Evolutionary conservation across 2,888 invertebrate species (phyloP), one percentile per base, ranked within the genome.

Genomic region (Tetropium fuscum): DNA sequence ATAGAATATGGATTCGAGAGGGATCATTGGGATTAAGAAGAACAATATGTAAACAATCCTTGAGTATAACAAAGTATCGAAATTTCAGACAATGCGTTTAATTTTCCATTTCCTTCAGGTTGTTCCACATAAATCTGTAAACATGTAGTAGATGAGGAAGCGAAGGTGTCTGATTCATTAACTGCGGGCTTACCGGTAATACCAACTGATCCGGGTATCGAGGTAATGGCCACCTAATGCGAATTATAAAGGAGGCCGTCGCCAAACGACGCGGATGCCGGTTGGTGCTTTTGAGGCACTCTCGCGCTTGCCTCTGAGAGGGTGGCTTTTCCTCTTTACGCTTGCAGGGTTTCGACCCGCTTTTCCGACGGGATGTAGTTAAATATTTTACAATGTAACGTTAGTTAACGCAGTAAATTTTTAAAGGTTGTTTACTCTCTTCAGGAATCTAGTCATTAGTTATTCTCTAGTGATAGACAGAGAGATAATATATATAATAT

Each of bases 141-240:
- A 61, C 49, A 40, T 34, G 22, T 10, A 27, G 44, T 27, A 51
- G 36, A 51, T 51, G 49, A 51, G 49, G 68, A 68, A 63, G 60
- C 59, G 64, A 66, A 67, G 67, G 68, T 66, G 71, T 71, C 73
- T 77, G 77, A 79, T 78, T 78, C 78, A 79, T 78, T 78, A 79
- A 78, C 77, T 75, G 66, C 66, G 63, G 73, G 78, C 76, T 78
- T 77, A 77, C 73, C 72, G 74, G 76, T 75, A 79, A 78, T 74
- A 71, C 77, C 71, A 69, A 74, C 70, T 78, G 77, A 79, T 77
- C 79, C 79, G 68, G 75, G 78, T 76, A 77, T 78, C 69, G 75
- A 74, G 78, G 74, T 79, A 79, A 79, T 78, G 76, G 77, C 74
- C 74, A 76, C 74, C 77, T 79, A 79, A 79, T 76, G 75, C 74